Evolutionary conservation across 2,797 vertebrate genomes (phyloP), one percentile per base, ranked within the genome.

Genomic region (Geotria australis): DNA sequence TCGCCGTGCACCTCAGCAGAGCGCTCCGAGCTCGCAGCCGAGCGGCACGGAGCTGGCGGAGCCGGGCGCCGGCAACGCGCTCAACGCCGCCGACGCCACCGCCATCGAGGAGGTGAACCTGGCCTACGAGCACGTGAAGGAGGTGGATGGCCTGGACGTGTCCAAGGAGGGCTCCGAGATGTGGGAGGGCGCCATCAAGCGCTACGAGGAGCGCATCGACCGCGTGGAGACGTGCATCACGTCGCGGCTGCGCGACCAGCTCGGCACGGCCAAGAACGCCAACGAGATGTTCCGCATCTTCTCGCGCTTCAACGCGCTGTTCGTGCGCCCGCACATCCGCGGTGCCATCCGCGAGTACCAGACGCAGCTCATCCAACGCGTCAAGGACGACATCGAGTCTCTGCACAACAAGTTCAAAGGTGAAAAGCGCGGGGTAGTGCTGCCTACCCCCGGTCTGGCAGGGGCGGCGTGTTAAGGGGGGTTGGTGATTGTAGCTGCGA

Each of bases 221-320:
- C 71, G 91, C 1, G 91, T 99, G 61, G 91, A 99, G 73, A 99
- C 91, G 10, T 79, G 91, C 55, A 99, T 99, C 70, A 99, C 91
- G 0, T 88, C 91, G 1, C 85, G 91, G 56, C 79, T 99, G 53
- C 74, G 91, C 1, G 91, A 99, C 65, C 89, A 99, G 66, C 78
- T 99, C 1, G 91, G 91, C 57, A 99, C 89, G 0, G 91, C 91
- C 47, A 98, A 99, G 71, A 98, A 99, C 1, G 89, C 91, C 62
- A 99, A 99, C 1, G 91, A 99, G 66, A 99, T 99, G 91, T 99
- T 99, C 65, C 72, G 91, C 60, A 99, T 99, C 62, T 99, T 99
- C 76, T 99, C 91, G 11, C 75, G 91, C 49, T 99, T 96, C 68
- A 96, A 99, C 0, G 91, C 91, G 0, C 74, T 99, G 7, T 99